A percentile compares a stretch with the other conserved stretches of the same genome.
Evolutionary conservation across 1,140 invertebrate genomes (phyloP).

Genomic region (Metaphire vulgaris): DNA sequence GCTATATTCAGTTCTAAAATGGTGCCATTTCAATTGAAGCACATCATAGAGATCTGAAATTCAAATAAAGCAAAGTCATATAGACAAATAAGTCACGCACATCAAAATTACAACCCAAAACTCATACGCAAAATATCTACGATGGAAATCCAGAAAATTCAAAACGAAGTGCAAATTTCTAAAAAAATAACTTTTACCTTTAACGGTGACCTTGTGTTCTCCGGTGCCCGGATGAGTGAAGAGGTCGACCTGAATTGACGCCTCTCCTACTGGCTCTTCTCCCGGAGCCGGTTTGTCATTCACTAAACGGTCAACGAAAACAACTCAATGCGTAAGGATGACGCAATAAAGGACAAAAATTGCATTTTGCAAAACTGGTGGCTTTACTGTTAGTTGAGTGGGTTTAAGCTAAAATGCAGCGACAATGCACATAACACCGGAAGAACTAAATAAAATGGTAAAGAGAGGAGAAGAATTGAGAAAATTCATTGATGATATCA

Average conservation of each 20-base stretch:
- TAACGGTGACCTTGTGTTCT: conserved; percentile 98
- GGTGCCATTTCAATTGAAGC: not conserved
- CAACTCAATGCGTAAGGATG: too few species aligned
- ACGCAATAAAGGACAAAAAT: too few species aligned
- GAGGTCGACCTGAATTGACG: conserved; percentile 94
- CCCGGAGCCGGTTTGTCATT: conserved; percentile 59
- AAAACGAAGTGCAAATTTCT: not conserved
- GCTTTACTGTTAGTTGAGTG: too few species aligned
- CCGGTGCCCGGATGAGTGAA: conserved; percentile 98
- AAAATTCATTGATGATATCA: too few species aligned
- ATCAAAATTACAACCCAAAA: not conserved
- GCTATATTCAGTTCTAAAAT: not conserved
- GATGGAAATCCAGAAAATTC: too few species aligned
- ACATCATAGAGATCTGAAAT: not conserved
- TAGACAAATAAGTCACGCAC: not conserved
- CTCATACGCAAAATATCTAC: not conserved
- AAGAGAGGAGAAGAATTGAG: too few species aligned
- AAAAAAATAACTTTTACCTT: conserved; percentile 63
- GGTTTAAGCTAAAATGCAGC: too few species aligned
- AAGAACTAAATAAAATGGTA: too few species aligned
- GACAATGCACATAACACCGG: too few species aligned
- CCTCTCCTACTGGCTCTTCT: conserved; percentile 88
- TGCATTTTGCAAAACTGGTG: too few species aligned
- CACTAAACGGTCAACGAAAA: conserved; percentile 47
- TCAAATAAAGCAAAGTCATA: not conserved